Percentiles rank a stretch among this genome's conserved stretches.
Evolutionary conservation across 30 jellyfish, hydroid and myxozoan genomes (phyloP).

Genomic region (Mastigias papua): DNA sequence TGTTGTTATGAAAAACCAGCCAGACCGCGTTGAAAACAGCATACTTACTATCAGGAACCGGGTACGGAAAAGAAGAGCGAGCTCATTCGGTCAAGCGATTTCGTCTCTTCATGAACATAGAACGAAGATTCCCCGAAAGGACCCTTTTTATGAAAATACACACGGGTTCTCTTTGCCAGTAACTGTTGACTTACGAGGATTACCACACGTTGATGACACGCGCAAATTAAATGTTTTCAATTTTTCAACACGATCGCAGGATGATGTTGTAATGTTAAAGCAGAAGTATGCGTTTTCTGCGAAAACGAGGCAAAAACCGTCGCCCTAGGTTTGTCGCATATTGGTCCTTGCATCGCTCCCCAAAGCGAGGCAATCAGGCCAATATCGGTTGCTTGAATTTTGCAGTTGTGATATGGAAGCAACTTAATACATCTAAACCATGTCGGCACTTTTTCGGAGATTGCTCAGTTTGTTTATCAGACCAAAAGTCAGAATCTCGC

Average conservation of each 20-base stretch:
- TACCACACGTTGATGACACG: not conserved
- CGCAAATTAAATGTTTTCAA: conserved; percentile 9
- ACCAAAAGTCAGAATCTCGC: no score
- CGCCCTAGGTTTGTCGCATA: not conserved
- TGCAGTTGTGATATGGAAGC: no score
- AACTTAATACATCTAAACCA: no score
- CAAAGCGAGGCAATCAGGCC: not conserved
- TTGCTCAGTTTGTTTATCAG: no score
- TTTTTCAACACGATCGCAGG: conserved; percentile 91
- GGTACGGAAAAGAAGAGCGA: conserved; percentile 20
- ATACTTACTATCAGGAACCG: not conserved
- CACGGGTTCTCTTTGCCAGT: not conserved
- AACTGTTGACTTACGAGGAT: conserved; percentile 1
- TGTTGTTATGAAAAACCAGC: not conserved
- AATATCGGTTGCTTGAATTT: no score
- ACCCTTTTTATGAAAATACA: not conserved
- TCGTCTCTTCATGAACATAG: not conserved
- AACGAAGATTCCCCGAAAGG: not conserved
- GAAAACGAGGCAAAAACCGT: not conserved
- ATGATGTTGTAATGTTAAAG: conserved; percentile 62
- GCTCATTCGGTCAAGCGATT: conserved; percentile 39
- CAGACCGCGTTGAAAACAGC: not conserved
- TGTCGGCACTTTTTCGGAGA: no score
- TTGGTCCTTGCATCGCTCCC: not conserved
- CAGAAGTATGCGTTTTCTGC: conserved; percentile 64